These are phyloP conservation scores for Lutjanus campechanus DNA, from an alignment of 2,797 vertebrate genomes.

Conservation along the genomic window DNA sequence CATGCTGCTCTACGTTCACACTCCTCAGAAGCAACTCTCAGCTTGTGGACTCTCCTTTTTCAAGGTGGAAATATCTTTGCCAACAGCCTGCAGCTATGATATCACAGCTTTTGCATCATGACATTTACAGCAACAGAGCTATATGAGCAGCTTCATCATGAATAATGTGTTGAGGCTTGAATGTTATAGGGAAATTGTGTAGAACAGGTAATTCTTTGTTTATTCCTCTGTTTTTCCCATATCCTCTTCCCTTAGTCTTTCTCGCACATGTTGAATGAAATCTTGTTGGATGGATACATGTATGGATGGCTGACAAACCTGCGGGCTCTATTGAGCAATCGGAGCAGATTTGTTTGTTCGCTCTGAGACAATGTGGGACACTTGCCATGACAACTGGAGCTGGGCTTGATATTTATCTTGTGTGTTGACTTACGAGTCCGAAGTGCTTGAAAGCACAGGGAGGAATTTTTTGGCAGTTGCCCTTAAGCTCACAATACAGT, in stretches of 20 bases:
- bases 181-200: neutral
- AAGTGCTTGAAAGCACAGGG: constrained; percentile 61
- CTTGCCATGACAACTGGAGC: constrained; percentile 83
- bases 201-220: constrained; percentile 11
- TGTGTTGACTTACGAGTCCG: constrained; percentile 82
- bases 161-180: constrained; percentile 44
- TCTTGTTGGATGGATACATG: constrained; percentile 50
- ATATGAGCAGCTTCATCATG: constrained; percentile 31
- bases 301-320: constrained; percentile 71
- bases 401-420: constrained; percentile 80
- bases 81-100: constrained; percentile 67
- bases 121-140: constrained; percentile 27
- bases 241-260: constrained; percentile 9
- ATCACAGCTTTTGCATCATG: constrained; percentile 61
- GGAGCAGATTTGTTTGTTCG: constrained; percentile 80
- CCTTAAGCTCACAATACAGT: constrained; percentile 70
- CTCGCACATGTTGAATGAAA: constrained; percentile 40
- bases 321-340: constrained; percentile 83
- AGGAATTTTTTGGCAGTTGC: constrained; percentile 75
- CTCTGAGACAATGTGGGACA: constrained; percentile 77
- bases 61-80: constrained; percentile 50
- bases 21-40: constrained; percentile 43
- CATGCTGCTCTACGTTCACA: constrained; percentile 38
- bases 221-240: constrained; percentile 37
- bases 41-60: constrained; percentile 39